Evolutionary conservation across 2,113 vertebrate genomes (phyloP).

Genomic region (Rana temporaria): DNA sequence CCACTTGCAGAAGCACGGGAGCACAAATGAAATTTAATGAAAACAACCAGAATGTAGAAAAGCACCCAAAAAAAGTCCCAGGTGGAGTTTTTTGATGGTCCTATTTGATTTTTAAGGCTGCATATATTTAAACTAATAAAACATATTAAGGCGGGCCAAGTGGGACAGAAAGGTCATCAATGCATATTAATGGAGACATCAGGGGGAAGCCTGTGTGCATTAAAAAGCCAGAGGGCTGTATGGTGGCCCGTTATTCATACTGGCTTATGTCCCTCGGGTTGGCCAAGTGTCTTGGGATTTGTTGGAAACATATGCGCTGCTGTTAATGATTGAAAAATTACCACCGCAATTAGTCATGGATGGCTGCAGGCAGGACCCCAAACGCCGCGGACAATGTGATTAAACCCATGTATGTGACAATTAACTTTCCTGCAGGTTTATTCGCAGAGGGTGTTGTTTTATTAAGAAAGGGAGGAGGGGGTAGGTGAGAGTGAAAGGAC

Average conservation of each 20-base stretch:
- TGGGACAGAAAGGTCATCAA: slow-evolving; percentile 25
- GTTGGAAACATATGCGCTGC: slow-evolving; percentile 89
- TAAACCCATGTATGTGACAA: slow-evolving; percentile 97
- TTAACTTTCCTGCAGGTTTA: slow-evolving; percentile 89
- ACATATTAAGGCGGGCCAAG: slow-evolving; percentile 6
- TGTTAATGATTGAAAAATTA: slow-evolving; percentile 95
- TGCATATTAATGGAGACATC: slow-evolving; percentile 63
- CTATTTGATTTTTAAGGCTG: background rate
- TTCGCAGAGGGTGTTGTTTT: slow-evolving; percentile 71
- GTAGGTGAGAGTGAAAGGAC: slow-evolving; percentile 61
- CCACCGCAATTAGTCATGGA: slow-evolving; percentile 88
- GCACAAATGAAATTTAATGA: slow-evolving; percentile 59
- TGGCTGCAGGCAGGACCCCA: slow-evolving; percentile 76
- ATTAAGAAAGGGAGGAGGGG: slow-evolving; percentile 66
- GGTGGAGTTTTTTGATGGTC: slow-evolving; percentile 65
- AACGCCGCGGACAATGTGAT: slow-evolving; percentile 87
- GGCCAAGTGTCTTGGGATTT: slow-evolving; percentile 76
- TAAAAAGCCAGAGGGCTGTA: slow-evolving; percentile 27
- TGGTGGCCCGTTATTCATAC: slow-evolving; percentile 67
- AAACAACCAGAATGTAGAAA: slow-evolving; percentile 64
- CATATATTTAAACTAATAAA: slow-evolving; percentile 54
- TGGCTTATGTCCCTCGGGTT: slow-evolving; percentile 68
- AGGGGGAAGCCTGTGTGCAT: slow-evolving; percentile 56
- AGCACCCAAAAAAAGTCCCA: slow-evolving; percentile 63
- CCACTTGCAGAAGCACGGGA: slow-evolving; percentile 61